Evolutionary conservation across 2,113 vertebrate species (phyloP).

Genomic region (Seriola dumerili): DNA sequence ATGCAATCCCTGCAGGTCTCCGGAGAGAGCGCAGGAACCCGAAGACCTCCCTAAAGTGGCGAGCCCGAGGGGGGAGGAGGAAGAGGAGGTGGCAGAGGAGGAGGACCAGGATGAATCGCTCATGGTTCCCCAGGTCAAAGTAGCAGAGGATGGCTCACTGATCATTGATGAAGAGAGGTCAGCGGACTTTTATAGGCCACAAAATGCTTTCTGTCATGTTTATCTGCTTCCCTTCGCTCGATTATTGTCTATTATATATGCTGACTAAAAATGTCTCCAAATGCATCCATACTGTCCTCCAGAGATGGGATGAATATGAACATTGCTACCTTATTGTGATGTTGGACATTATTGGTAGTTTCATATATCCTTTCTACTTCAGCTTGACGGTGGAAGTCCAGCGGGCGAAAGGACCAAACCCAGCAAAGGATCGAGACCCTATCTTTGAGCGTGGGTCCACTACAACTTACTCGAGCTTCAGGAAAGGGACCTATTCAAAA

Average conservation of each 20-base stretch:
- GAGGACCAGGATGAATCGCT: conserved; percentile 81
- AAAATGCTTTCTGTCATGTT: not conserved
- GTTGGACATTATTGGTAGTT: not conserved
- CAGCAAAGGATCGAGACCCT: conserved; percentile 92
- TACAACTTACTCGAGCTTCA: conserved; percentile 97
- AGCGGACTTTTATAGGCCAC: not conserved
- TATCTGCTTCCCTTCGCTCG: not conserved
- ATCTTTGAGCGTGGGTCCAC: conserved; percentile 98
- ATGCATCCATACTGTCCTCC: not conserved
- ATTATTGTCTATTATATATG: not conserved
- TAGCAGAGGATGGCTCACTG: conserved; percentile 97
- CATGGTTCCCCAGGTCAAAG: conserved; percentile 95
- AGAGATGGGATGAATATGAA: not conserved
- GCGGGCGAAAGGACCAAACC: conserved; percentile 91
- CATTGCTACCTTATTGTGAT: not conserved
- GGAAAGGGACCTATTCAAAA: conserved; percentile 91
- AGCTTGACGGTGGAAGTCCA: conserved; percentile 97
- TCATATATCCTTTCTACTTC: conserved; percentile 30
- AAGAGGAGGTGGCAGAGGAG: conserved; percentile 76
- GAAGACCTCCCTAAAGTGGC: not conserved
- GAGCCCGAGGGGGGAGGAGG: conserved; percentile 34
- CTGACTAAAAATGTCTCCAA: not conserved
- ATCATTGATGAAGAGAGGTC: conserved; percentile 99
- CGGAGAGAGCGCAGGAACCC: conserved; percentile 53
- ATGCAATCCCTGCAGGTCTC: conserved; percentile 45